Base-by-base conservation (phyloP, 2,797 vertebrate genomes). In the Coregonus ussuriensis region DNA sequence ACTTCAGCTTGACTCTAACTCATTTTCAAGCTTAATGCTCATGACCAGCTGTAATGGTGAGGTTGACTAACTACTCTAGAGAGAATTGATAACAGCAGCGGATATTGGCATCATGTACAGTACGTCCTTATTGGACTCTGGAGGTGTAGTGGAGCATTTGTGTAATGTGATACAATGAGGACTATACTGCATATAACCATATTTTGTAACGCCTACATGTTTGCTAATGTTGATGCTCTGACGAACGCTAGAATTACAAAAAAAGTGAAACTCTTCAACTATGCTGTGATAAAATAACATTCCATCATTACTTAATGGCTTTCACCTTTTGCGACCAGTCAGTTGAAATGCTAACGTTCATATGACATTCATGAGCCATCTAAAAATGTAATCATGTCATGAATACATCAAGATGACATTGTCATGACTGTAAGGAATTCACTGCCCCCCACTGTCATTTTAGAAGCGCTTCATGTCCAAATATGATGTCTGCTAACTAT, bases 81-180 rank as follows among this genome's bases (percentile, higher is more conserved):
- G 6, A n/a, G 59, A 71, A 62, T 80, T 76, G 82, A 77, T 79
- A 74, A 75, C 74, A 74, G 69, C 77, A 77, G 69, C 77, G 71
- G 25, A 52, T 68, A 76, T 76, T 80, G 79, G 79, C 84, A 84
- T 71, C 63, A 65, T 62, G 70, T 6, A 21, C 71, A 80, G 59
- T 68, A 73, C 68, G 72, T 81, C 78, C 75, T 88, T 88, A 87
- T 70, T 80, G 80, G 87, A 85, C 86, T 83, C 82, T 63, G 59
- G 76, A 66, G 81, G 76, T 76, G 37, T 77, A 71, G 74, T 79
- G 72, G 62, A 62, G 71, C 70, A 79, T 77, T 79, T 68, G 59
- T 14, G 70, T 81, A 82, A 88, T 83, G 81, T 81, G 84, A 86
- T 78, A 76, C 71, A 86, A 82, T 79, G 74, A 77, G 25, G 6